Base-by-base conservation (phyloP, 2,113 vertebrate species). In the Elephas maximus region DNA sequence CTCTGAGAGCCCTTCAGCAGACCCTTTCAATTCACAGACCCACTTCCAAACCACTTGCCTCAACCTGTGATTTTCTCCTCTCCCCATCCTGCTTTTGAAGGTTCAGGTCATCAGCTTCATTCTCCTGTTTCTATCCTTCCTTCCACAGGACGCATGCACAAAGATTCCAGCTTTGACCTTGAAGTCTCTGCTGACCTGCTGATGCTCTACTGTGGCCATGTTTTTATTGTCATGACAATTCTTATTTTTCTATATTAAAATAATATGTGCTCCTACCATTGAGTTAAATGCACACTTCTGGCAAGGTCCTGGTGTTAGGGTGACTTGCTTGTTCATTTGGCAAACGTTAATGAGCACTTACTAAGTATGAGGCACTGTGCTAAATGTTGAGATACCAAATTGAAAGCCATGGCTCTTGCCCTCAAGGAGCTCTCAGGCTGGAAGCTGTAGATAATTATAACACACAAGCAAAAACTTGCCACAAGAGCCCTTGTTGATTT, bases 221-320 rank as follows among this genome's bases (percentile, higher is more conserved):
- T 10, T 80, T 91, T 26, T 76, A 33, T 30, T 91, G 93, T 60
- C 88, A 80, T 20, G 28, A 95, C n/a, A 57, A 57, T 65, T 74
- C 76, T 65, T 8, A 73, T 67, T 79, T 71, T n/a, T 78, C 33
- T n/a, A 37, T 69, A 51, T 79, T 48, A 79, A 93, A 81, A 77
- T 57, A 90, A n/a, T 65, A 73, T 53, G 5, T 37, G 26, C 5
- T 28, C 45, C 10, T 71, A 20, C 4, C 10, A 30, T 91, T 87
- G 84, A 76, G 62, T 69, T 92, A 81, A 83, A 84, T 11, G 24
- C 53, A 92, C 1, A 14, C 6, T 85, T 81, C 60, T 67, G 65
- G 0, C 26, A 73, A 88, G 60, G 74, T 51, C 65, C 67, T 90
- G 21, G n/a, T n/a, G 37, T 79, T 65, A 15, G 30, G 41, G 26